Evolutionary conservation across 2,113 vertebrate species (phyloP).

Genomic region (Tachysurus fulvidraco): DNA sequence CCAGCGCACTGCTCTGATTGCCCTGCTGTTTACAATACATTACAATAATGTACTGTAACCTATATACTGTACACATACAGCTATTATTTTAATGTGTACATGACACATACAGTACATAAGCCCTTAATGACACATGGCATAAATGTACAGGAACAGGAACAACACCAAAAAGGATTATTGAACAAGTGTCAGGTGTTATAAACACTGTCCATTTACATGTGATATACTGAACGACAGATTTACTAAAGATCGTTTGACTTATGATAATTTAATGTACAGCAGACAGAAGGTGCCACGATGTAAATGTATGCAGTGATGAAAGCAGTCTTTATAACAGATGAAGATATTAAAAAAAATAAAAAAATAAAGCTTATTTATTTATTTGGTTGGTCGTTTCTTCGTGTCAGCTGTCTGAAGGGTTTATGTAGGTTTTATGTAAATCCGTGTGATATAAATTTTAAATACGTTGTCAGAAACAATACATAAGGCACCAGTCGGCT

Average conservation of each 20-base stretch:
- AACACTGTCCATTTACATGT: background rate
- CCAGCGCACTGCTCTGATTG: background rate
- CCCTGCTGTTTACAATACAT: background rate
- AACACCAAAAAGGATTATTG: background rate
- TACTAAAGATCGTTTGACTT: background rate
- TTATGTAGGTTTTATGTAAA: background rate
- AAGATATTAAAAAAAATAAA: too few relatives aligned
- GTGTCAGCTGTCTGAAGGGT: background rate
- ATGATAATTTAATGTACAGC: too few relatives aligned
- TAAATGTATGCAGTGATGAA: too few relatives aligned
- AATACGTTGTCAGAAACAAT: background rate
- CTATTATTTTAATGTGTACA: background rate
- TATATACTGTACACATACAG: background rate
- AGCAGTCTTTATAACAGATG: too few relatives aligned
- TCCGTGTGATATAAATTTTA: background rate
- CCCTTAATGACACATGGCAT: background rate
- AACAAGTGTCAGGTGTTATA: background rate
- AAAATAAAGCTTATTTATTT: too few relatives aligned
- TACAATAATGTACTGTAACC: background rate
- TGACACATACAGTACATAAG: background rate
- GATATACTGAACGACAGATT: background rate
- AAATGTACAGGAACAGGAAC: background rate
- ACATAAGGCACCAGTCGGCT: background rate
- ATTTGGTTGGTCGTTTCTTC: too few relatives aligned
- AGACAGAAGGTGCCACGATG: too few relatives aligned